phyloP scores from a whole-genome alignment of 2,113 vertebrate species.

The Zosterops japonicus region DNA sequence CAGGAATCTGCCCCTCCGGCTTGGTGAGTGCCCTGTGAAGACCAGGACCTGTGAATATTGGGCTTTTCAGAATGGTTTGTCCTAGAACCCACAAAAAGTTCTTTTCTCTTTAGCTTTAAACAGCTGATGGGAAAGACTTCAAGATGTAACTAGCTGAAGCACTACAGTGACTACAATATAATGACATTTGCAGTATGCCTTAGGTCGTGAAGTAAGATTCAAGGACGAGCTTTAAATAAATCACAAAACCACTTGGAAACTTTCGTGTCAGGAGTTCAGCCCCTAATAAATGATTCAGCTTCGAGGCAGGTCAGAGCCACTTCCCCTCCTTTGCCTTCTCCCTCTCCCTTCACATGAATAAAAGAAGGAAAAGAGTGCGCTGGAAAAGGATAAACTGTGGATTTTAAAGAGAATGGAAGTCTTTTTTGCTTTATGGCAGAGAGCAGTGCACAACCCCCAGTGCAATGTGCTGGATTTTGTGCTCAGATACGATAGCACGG shows the following conservation, averaged over 20 bases:
- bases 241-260: not conserved
- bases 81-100: not conserved
- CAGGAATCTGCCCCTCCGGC: not conserved
- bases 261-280: not conserved
- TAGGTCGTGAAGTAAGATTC: not conserved
- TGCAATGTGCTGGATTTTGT: not conserved
- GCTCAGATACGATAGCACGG: not conserved
- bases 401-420: not conserved
- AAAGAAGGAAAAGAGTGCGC: not conserved
- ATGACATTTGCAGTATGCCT: not conserved
- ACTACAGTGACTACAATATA: not conserved
- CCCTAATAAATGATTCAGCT: not conserved
- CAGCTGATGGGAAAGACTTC: not conserved
- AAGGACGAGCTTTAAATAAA: constrained; percentile 18
- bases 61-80: not conserved
- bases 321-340: not conserved
- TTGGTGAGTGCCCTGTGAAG: not conserved
- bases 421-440: not conserved
- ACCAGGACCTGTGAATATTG: too few species aligned
- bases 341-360: not conserved
- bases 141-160: not conserved
- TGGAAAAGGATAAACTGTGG: not conserved
- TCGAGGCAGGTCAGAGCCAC: not conserved
- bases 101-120: not conserved
- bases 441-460: too few species aligned